Evolutionary conservation across 2,888 invertebrate species (phyloP).

Genomic region (Drosophila mulleri): DNA sequence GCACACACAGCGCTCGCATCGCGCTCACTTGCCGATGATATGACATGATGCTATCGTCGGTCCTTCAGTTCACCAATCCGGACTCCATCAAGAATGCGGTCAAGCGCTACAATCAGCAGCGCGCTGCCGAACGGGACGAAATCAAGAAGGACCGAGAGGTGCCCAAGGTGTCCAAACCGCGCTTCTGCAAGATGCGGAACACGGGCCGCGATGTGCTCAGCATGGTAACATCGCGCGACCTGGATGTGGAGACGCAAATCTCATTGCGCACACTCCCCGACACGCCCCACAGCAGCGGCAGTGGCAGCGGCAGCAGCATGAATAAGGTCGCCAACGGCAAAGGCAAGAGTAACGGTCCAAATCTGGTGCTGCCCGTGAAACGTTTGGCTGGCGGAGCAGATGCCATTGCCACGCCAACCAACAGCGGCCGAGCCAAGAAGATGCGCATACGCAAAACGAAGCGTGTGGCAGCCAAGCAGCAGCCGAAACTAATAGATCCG

Average conservation of each 20-base stretch:
- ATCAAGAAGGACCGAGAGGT: constrained; percentile 23
- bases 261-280: constrained; percentile 34
- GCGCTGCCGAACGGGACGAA: constrained; percentile 58
- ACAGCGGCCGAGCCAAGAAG: not conserved
- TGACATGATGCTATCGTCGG: no score
- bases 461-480: not conserved
- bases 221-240: constrained; percentile 57
- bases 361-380: not conserved
- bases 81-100: constrained; percentile 68
- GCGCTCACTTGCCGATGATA: not conserved
- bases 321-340: not conserved
- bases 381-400: constrained; percentile 45
- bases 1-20: not conserved
- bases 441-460: constrained; percentile 13
- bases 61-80: constrained; percentile 56
- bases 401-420: not conserved
- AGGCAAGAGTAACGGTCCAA: not conserved
- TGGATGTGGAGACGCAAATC: constrained; percentile 73
- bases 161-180: constrained; percentile 21
- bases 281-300: not conserved
- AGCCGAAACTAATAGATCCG: not conserved
- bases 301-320: constrained; percentile 2
- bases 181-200: constrained; percentile 64
- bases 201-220: constrained; percentile 38
- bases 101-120: constrained; percentile 60